Evolutionary conservation across 2,797 vertebrate species (phyloP).

Genomic region (Hydrocynus forskahlii): DNA sequence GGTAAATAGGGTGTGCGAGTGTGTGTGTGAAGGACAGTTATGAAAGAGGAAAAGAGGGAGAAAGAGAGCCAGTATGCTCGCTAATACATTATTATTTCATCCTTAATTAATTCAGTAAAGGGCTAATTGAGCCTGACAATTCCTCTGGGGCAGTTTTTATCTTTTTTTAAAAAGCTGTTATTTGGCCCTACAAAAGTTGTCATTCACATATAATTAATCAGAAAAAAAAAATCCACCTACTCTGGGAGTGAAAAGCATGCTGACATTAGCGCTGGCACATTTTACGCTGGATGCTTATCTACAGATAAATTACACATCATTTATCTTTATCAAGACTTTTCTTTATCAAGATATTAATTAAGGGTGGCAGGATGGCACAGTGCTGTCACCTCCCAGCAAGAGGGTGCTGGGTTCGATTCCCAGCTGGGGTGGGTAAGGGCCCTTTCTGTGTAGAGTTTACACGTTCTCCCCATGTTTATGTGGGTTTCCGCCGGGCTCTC

Average conservation of each 20-base stretch:
- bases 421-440: too few relatives aligned
- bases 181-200: neutral
- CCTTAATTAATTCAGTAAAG: neutral
- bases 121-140: neutral
- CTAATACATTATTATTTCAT: conserved; percentile 1
- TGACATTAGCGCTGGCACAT: neutral
- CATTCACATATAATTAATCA: neutral
- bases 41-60: neutral
- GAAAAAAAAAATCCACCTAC: neutral
- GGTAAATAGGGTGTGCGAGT: neutral
- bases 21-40: neutral
- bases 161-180: neutral
- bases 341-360: too few relatives aligned
- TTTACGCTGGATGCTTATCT: too few relatives aligned
- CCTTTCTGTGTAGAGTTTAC: too few relatives aligned
- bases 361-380: too few relatives aligned
- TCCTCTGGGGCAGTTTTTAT: neutral
- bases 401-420: too few relatives aligned
- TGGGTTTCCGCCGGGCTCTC: too few relatives aligned
- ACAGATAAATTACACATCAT: too few relatives aligned
- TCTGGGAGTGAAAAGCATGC: neutral
- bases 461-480: too few relatives aligned
- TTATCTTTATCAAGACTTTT: too few relatives aligned
- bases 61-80: neutral
- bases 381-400: too few relatives aligned